These are phyloP conservation scores for Pelecanoides urinatrix DNA, from an alignment of 2,113 vertebrate genomes.

Conservation along the genomic window DNA sequence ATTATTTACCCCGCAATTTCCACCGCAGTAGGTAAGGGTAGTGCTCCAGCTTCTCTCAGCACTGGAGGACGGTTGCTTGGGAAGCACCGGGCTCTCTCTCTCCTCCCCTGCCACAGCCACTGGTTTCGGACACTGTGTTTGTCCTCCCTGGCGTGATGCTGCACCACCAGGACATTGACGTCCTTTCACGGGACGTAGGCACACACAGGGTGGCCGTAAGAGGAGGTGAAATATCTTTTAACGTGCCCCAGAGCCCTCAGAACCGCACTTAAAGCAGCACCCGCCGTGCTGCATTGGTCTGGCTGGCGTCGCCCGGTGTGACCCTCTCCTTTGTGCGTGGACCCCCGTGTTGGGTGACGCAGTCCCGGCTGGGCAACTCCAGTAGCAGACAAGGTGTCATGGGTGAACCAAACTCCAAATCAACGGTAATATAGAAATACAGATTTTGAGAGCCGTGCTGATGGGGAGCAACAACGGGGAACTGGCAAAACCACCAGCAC, in stretches of 20 bases:
- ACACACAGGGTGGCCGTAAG: no score
- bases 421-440: neutral
- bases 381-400: neutral
- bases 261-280: neutral
- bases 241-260: neutral
- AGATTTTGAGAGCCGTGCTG: neutral
- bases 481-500: neutral
- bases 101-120: neutral
- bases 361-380: neutral
- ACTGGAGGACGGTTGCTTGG: neutral
- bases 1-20: neutral
- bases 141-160: neutral
- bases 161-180: neutral
- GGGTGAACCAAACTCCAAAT: neutral
- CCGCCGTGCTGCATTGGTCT: accelerated
- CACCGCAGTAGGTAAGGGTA: neutral
- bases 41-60: neutral
- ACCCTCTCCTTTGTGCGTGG: neutral
- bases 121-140: neutral
- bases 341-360: neutral
- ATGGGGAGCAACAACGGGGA: neutral
- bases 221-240: neutral
- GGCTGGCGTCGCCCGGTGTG: accelerated
- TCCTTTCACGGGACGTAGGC: accelerated
- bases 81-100: neutral